Percentiles rank a stretch among this genome's conserved stretches.
phyloP scores from a whole-genome alignment of 2,797 vertebrate genomes.

The Cryptoprocta ferox region DNA sequence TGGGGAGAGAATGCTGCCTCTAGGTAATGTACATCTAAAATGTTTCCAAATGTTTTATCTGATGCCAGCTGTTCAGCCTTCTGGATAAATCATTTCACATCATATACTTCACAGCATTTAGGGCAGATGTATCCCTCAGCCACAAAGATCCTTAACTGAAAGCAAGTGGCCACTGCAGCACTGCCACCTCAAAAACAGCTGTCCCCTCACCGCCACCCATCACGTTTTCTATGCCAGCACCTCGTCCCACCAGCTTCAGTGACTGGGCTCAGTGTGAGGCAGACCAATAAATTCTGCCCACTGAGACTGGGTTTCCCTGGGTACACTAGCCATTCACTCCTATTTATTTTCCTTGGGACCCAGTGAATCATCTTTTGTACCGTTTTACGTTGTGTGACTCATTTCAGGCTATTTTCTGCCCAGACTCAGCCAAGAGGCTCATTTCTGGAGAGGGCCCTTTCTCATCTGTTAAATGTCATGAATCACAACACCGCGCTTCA shows the following conservation, averaged over 20 bases:
- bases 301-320: background rate
- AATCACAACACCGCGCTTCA: background rate
- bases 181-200: background rate
- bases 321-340: background rate
- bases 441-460: background rate
- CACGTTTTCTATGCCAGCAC: background rate
- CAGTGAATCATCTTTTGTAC: conserved; percentile 64
- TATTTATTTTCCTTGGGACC: conserved; percentile 36
- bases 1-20: conserved; percentile 52
- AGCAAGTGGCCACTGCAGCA: background rate
- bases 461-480: conserved; percentile 57
- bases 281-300: background rate
- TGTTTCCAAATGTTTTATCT: conserved; percentile 72
- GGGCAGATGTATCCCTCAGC: background rate
- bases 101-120: background rate
- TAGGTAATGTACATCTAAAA: conserved; percentile 69
- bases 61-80: conserved; percentile 69
- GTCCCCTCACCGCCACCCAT: accelerated
- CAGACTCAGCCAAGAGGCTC: background rate
- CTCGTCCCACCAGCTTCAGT: background rate
- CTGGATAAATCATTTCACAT: conserved; percentile 62
- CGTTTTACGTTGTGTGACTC: conserved; percentile 27
- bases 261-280: background rate
- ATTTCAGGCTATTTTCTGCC: conserved; percentile 62
- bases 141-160: background rate